These are phyloP conservation scores for Cephus runcator DNA, from an alignment of 2,888 invertebrate species.

Conservation along the genomic window DNA sequence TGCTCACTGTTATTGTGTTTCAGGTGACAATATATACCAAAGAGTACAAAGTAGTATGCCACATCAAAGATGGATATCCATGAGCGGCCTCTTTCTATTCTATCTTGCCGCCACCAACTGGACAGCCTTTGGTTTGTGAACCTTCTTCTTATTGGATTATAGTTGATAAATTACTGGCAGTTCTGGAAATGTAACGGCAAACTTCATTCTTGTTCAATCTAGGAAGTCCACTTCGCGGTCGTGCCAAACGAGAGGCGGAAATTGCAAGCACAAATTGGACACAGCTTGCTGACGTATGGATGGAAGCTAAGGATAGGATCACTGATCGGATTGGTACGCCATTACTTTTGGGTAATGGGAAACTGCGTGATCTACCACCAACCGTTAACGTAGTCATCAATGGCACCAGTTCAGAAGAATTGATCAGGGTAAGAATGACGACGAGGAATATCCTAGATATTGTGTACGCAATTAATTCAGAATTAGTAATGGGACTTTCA, in stretches of 20 bases:
- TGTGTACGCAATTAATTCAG: no score
- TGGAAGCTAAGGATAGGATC: slow-evolving; percentile 42
- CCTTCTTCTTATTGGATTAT: no score
- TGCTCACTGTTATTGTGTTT: slow-evolving; percentile 24
- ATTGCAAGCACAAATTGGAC: slow-evolving; percentile 55
- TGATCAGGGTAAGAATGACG: slow-evolving; percentile 37
- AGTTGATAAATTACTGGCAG: no score
- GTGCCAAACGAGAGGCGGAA: slow-evolving; percentile 43
- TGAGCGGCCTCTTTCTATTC: slow-evolving; percentile 36
- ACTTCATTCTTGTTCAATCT: background rate
- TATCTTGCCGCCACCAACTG: slow-evolving; percentile 37
- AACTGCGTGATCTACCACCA: slow-evolving; percentile 46
- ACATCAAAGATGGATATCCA: slow-evolving; percentile 50
- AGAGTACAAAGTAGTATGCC: slow-evolving; percentile 51
- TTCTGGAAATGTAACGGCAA: background rate
- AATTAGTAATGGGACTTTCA: no score
- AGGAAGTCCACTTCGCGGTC: slow-evolving; percentile 43
- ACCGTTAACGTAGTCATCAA: slow-evolving; percentile 35
- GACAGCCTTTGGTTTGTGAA: slow-evolving; percentile 38
- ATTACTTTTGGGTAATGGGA: slow-evolving; percentile 44
- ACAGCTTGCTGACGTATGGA: slow-evolving; percentile 56
- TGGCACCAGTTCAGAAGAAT: slow-evolving; percentile 39
- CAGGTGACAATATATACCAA: slow-evolving; percentile 42
- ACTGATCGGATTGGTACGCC: slow-evolving; percentile 45
- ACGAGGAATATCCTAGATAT: no score